Evolutionary conservation across 2,888 invertebrate genomes (phyloP).

Genomic region (Zaprionus obscuricornis): DNA sequence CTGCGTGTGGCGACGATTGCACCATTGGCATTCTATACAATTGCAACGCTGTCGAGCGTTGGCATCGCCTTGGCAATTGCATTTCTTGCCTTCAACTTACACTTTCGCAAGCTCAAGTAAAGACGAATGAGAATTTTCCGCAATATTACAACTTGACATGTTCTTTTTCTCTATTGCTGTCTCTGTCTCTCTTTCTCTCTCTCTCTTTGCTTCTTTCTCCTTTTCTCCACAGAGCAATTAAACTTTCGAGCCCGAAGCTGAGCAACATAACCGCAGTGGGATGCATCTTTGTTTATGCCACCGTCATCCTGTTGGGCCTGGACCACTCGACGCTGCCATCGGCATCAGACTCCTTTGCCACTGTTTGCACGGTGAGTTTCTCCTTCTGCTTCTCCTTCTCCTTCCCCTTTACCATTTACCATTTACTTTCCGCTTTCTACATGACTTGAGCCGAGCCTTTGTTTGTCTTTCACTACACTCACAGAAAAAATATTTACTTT

Average conservation of each 20-base stretch:
- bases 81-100: constrained; percentile 92
- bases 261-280: constrained; percentile 96
- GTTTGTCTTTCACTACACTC: constrained; percentile 60
- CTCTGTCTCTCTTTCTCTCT: constrained; percentile 32
- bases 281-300: constrained; percentile 94
- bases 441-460: constrained; percentile 36
- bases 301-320: constrained; percentile 93
- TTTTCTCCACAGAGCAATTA: constrained; percentile 88
- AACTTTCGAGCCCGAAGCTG: constrained; percentile 94
- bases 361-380: constrained; percentile 92
- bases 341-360: constrained; percentile 88
- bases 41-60: constrained; percentile 88
- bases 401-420: too few relatives aligned
- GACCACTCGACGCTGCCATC: constrained; percentile 91
- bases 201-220: constrained; percentile 12
- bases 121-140: too few relatives aligned
- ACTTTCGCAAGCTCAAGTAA: constrained; percentile 92
- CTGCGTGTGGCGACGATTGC: constrained; percentile 90
- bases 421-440: too few relatives aligned
- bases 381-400: background rate
- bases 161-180: constrained; percentile 21
- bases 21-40: constrained; percentile 89
- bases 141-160: too few relatives aligned
- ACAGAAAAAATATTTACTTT: background rate
- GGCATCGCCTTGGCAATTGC: constrained; percentile 90